Evolutionary conservation across 1,140 invertebrate species (phyloP).

Genomic region (Thaumatotibia leucotreta): DNA sequence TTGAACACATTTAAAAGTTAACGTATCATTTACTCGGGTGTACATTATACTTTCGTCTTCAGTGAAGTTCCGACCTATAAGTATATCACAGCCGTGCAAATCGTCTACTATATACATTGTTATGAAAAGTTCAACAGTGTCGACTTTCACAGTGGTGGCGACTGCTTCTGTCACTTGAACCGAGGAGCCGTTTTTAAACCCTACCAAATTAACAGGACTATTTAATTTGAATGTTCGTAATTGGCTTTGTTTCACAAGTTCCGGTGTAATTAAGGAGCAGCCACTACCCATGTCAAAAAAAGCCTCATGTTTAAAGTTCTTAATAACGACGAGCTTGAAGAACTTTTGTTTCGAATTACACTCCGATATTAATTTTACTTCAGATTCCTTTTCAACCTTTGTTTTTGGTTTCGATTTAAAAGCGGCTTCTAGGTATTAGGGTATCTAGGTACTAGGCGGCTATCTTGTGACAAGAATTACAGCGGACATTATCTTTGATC

Average conservation of each 20-base stretch:
- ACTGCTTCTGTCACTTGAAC: conserved; percentile 9
- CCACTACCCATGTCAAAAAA: conserved; percentile 23
- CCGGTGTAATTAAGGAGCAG: conserved; percentile 15
- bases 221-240: not conserved
- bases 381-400: conserved; percentile 15
- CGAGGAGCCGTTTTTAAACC: not conserved
- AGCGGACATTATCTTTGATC: not conserved
- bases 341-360: conserved; percentile 15
- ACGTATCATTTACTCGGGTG: not conserved
- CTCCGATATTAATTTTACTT: conserved; percentile 16
- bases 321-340: not conserved
- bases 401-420: conserved; percentile 12
- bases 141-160: conserved; percentile 4
- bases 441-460: no score
- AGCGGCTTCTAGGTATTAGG: conserved; percentile 16
- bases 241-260: not conserved
- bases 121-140: conserved; percentile 15
- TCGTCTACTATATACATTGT: conserved; percentile 16
- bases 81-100: conserved; percentile 8
- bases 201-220: conserved; percentile 5
- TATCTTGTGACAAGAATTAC: conserved; percentile 11
- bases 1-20: conserved; percentile 14
- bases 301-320: not conserved
- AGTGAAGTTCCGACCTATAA: conserved; percentile 21
- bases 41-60: conserved; percentile 16